These are phyloP conservation scores for Panthera uncia DNA, from an alignment of 2,113 vertebrate species.

Conservation along the genomic window DNA sequence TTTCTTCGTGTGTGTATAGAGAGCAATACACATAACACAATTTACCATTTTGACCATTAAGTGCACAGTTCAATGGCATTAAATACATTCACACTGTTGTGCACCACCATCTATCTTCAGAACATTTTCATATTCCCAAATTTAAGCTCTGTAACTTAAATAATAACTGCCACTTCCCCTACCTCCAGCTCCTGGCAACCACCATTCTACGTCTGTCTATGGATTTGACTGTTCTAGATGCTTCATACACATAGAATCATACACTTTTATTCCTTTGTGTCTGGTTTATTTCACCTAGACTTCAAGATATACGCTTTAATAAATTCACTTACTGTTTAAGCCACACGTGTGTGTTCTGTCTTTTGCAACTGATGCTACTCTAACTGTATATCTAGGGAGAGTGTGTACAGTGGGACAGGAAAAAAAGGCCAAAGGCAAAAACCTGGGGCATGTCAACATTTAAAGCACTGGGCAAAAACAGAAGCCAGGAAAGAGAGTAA, in stretches of 20 bases:
- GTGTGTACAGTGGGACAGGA: background rate
- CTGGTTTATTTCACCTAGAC: background rate
- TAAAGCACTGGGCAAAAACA: background rate
- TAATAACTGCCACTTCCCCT: background rate
- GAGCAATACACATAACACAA: background rate
- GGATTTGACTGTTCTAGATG: background rate
- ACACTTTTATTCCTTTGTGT: background rate
- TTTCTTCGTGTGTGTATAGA: background rate
- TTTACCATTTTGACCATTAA: background rate
- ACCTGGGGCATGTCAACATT: background rate
- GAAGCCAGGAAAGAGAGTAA: background rate
- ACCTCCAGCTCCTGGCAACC: background rate
- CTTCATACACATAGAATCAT: background rate
- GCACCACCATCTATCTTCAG: background rate
- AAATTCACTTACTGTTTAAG: background rate
- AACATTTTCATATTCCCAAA: background rate
- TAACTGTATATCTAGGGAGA: background rate
- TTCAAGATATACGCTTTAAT: background rate
- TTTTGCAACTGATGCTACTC: background rate
- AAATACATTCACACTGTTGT: background rate
- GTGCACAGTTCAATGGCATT: background rate
- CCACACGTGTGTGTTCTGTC: background rate
- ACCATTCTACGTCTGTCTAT: background rate
- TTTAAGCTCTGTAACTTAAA: background rate
- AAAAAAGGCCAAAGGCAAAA: background rate